phyloP scores from a whole-genome alignment of 2,888 invertebrate species.

The Cosmorhoe ocellata region DNA sequence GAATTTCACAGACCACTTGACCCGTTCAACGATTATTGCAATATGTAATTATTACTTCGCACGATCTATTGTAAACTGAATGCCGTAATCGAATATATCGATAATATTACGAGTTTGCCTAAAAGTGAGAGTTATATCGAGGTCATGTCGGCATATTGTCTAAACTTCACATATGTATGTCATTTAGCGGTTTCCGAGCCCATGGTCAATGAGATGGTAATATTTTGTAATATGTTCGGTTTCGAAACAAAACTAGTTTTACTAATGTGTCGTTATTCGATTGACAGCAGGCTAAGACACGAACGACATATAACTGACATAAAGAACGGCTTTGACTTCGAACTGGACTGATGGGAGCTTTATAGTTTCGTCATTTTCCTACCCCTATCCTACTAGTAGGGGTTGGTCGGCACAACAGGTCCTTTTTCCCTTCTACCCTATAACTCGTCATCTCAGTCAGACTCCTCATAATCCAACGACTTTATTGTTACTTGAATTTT shows the following conservation, averaged over 20 bases:
- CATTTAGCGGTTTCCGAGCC: conserved; percentile 36
- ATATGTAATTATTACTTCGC: conserved; percentile 20
- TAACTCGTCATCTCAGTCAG: too few relatives aligned
- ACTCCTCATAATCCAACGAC: too few relatives aligned
- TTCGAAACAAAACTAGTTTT: conserved; percentile 53
- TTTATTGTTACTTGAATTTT: too few relatives aligned
- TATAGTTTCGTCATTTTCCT: too few relatives aligned
- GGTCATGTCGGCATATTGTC: conserved; percentile 40
- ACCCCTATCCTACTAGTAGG: too few relatives aligned
- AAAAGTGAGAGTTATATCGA: conserved; percentile 65
- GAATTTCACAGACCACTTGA: conserved; percentile 17
- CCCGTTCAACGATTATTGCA: conserved; percentile 18
- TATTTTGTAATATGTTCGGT: conserved; percentile 49
- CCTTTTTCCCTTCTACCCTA: too few relatives aligned
- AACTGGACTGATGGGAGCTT: conserved; percentile 13
- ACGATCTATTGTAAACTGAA: conserved; percentile 18
- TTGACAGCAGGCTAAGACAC: conserved; percentile 26
- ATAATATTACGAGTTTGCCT: conserved; percentile 38
- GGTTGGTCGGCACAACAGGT: too few relatives aligned
- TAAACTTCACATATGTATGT: conserved; percentile 46
- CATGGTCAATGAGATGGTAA: conserved; percentile 65
- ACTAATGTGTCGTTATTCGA: conserved; percentile 39
- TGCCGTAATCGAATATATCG: conserved; percentile 23
- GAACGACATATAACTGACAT: conserved; percentile 25
- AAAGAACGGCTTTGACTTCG: conserved; percentile 24